Evolutionary conservation across 2,113 vertebrate species (phyloP).

Genomic region (Equus przewalskii): DNA sequence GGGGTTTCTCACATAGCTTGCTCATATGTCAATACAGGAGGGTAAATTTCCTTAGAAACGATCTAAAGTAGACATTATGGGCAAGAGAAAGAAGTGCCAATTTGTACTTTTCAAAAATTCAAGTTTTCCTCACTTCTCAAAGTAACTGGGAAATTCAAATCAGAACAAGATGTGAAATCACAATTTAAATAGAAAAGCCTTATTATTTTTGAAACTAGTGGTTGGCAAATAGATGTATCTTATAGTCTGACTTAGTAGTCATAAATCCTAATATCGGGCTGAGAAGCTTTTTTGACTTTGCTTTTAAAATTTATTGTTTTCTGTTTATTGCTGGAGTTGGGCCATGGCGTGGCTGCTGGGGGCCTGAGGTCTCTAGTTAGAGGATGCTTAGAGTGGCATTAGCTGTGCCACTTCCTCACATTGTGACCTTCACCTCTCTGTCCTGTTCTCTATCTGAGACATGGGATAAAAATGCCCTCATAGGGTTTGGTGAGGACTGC

Average conservation of each 20-base stretch:
- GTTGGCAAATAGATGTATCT: neutral
- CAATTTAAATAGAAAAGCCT: conserved; percentile 4
- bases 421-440: neutral
- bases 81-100: conserved; percentile 45
- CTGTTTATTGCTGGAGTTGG: neutral
- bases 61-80: neutral
- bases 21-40: neutral
- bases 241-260: neutral
- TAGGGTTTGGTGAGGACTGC: neutral
- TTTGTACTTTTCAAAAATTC: neutral
- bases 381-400: neutral
- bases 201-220: neutral
- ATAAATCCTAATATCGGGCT: neutral
- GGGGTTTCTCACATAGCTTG: neutral
- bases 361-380: neutral
- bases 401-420: neutral
- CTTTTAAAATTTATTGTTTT: neutral
- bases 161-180: conserved; percentile 23
- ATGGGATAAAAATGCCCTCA: neutral
- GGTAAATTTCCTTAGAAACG: neutral
- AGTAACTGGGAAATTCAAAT: conserved; percentile 32
- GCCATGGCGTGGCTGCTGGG: neutral
- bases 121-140: neutral
- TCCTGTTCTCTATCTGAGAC: neutral
- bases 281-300: neutral